Evolutionary conservation across 92 coral and sea anemone species (phyloP), one percentile per base, ranked within the genome.

Genomic region (Umimayanthus kanabou): DNA sequence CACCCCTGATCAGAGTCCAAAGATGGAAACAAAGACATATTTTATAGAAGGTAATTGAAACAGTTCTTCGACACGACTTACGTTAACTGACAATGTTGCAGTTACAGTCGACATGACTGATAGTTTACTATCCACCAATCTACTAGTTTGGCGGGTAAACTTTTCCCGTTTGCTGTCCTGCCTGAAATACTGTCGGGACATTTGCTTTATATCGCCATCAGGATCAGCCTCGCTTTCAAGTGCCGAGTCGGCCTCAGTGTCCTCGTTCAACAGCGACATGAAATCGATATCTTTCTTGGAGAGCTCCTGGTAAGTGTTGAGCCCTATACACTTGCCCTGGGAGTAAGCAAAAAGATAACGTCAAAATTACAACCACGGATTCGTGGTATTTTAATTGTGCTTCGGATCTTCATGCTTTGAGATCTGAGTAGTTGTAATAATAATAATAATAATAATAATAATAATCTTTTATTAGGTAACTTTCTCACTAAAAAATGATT

Each of bases 61-160:
- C 69, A 7, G 26, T 61, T 61, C 69, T 23, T 5, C 1, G 69
- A 61, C 25, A 28, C 0, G 16, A 92, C 97, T 89, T 93, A 94
- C 97, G 80, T 89, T 80, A 82, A 91, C 77, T 57, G 92, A 73
- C 22, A 88, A 39, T 49, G 91, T 79, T 16, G 39, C 55, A 33
- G 97, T 90, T 14, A 87, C 89, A 13, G 91, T 95, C 25, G 97
- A 92, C 90, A 87, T 84, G 39, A 94, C 69, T 23, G 97, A 94
- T 66, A 85, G 26, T 29, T 76, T 89, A 47, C 97, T 94, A 26
- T 90, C 95, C 29, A 87, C 47, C 67, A 90, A 64, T 77, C 79
- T 92, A 25, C 88, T 86, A 3, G 81, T 80, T 18, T 89, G 91
- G 58, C 88, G 88, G 79, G 78, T 29, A 64, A 79, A 72, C 70